Evolutionary conservation across 2,797 vertebrate genomes (phyloP).

Genomic region (Bradypodion pumilum): DNA sequence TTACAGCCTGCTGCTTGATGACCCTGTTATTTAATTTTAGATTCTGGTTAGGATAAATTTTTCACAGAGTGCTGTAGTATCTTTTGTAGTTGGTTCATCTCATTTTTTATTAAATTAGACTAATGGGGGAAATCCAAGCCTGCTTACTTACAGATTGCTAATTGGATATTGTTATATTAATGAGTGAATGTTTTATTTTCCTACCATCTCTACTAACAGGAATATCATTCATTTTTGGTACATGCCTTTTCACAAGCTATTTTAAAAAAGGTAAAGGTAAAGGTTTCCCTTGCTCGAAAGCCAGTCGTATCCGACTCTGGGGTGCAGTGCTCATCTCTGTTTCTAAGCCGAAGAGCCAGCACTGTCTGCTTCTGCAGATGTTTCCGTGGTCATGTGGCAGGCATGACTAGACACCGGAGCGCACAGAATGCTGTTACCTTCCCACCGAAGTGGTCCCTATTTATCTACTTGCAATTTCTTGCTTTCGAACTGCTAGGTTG

Average conservation of each 20-base stretch:
- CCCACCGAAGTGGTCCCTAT: too few relatives aligned
- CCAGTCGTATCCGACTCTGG: too few relatives aligned
- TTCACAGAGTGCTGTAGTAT: constrained; percentile 44
- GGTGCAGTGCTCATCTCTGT: too few relatives aligned
- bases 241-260: constrained; percentile 68
- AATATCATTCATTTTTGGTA: constrained; percentile 77
- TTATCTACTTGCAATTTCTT: too few relatives aligned
- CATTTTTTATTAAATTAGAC: constrained; percentile 68
- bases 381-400: too few relatives aligned
- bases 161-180: constrained; percentile 71
- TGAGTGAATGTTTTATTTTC: constrained; percentile 79
- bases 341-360: too few relatives aligned
- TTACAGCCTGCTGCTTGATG: constrained; percentile 44
- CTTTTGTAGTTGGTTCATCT: constrained; percentile 60
- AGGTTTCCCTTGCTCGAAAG: too few relatives aligned
- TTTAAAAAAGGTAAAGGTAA: not conserved
- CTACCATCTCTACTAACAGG: constrained; percentile 74
- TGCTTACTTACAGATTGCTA: constrained; percentile 66
- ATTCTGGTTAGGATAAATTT: constrained; percentile 58
- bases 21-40: constrained; percentile 59
- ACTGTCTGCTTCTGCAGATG: too few relatives aligned
- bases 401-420: too few relatives aligned
- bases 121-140: constrained; percentile 43
- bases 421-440: too few relatives aligned
- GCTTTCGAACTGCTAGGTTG: too few relatives aligned